phyloP scores from a whole-genome alignment of 2,113 vertebrate genomes.

The Hiodon alosoides region DNA sequence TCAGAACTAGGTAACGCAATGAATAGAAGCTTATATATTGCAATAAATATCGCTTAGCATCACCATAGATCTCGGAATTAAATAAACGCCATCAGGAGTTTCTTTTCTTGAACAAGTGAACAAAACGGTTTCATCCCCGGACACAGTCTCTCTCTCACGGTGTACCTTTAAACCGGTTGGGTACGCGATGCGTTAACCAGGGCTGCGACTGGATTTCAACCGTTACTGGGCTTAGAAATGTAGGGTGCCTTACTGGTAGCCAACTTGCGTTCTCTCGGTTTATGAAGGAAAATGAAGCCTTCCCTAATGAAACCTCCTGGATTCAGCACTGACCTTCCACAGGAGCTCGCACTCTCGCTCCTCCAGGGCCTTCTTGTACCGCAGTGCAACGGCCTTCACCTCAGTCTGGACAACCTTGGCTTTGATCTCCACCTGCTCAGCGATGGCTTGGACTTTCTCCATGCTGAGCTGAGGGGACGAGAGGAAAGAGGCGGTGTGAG shows the following conservation, averaged over 20 bases:
- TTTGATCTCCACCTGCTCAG: conserved; percentile 96
- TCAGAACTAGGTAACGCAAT: too few species aligned
- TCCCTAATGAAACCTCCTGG: not conserved
- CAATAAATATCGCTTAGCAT: too few species aligned
- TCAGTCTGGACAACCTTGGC: conserved; percentile 93
- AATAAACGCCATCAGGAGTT: not conserved
- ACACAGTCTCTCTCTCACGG: not conserved
- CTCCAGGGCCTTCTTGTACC: conserved; percentile 91
- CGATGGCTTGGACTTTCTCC: conserved; percentile 93
- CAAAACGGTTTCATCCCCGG: not conserved
- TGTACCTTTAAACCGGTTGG: conserved; percentile 1
- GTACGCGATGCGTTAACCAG: conserved; percentile 8
- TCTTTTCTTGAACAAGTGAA: not conserved
- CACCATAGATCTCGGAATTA: too few species aligned
- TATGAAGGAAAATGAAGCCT: not conserved
- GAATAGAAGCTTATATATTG: too few species aligned
- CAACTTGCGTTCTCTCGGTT: not conserved
- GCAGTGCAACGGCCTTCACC: conserved; percentile 87
- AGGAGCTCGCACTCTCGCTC: conserved; percentile 93
- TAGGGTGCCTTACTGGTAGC: too few species aligned
- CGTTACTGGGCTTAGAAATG: too few species aligned
- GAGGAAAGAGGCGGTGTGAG: not conserved
- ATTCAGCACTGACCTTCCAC: conserved; percentile 78
- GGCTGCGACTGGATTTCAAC: not conserved
- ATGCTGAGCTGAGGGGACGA: conserved; percentile 77